Base-by-base conservation (phyloP, 2,888 invertebrate genomes). In the Beris morrisii region DNA sequence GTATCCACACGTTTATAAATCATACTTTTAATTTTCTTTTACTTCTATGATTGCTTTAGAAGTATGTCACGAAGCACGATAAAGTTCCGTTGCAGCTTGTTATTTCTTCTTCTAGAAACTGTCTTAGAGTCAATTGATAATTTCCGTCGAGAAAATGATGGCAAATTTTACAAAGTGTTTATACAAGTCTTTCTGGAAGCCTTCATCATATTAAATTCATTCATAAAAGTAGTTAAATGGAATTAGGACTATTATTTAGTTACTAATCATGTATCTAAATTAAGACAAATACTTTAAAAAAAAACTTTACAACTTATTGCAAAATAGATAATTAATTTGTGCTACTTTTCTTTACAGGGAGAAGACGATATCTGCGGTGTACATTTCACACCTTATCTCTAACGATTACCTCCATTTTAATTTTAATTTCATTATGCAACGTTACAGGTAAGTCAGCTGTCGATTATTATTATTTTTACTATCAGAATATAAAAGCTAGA, bases 361-460 rank as follows among this genome's bases (percentile, higher is more conserved):
- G 69, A 54, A 66, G 69, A 67, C 69, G 69, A 68, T 63, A 64
- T 63, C 44, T 69, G 45, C 66, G 55, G 63, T 64, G 64, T 65
- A 68, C 56, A 12, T 64, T 68, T 53, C 68, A 69, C 45, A 66
- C 44, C 64, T 57, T 69, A 65, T 64, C 64, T 66, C 57, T 66
- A 66, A 69, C 64, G 61, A 65, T 69, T 68, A 59, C 66, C 67
- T 67, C 53, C 55, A 61, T 68, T 66, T 69, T 69, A 67, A 68
- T 69, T 68, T 64, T 69, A 66, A 66, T 69, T 65, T 69, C 69
- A 57, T 58, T 69, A 67, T 69, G 64, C 68, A 69, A 57, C 68
- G 68, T 68, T 68, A 58, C 69, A 69, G 69, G 69, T 69, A 43
- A 68, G 67, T 64, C 48, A 38, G 9, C 5, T 38, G 5, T 38